A percentile compares a stretch with the other conserved stretches of the same genome.
Conservation (phyloP, 2,113 vertebrate species). For the Recurvirostra avosetta region DNA sequence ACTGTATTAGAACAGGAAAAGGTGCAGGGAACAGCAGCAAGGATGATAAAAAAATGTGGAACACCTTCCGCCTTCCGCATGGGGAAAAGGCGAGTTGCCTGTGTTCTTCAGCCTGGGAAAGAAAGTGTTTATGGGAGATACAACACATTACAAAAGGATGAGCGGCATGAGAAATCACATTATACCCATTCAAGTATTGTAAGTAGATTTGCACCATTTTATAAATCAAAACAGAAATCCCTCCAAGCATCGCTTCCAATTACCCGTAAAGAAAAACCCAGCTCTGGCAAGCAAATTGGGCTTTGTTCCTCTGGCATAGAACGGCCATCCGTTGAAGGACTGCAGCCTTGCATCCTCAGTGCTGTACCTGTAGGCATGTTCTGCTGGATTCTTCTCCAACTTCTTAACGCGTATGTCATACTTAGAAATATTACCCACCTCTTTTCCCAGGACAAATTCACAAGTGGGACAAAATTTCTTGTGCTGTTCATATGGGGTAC, state of each 20-base stretch:
- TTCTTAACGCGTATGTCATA: background rate
- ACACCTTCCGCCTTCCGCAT: rapidly evolving
- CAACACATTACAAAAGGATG: background rate
- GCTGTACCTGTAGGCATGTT: background rate
- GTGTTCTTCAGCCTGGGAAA: background rate
- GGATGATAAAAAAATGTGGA: background rate
- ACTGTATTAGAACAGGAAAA: background rate
- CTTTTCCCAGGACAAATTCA: background rate
- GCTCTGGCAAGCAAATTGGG: background rate
- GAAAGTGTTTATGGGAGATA: background rate
- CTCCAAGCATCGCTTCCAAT: background rate
- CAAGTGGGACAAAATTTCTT: background rate
- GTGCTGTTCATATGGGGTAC: background rate
- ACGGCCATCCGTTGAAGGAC: background rate
- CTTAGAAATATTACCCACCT: background rate
- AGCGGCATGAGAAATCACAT: rapidly evolving
- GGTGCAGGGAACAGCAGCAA: background rate
- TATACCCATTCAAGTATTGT: background rate
- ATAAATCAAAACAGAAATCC: background rate
- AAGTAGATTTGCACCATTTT: background rate
- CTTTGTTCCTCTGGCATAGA: background rate
- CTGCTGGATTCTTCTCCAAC: background rate
- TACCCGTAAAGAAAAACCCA: conserved; percentile 30
- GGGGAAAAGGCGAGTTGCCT: background rate
- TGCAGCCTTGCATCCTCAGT: background rate